phyloP scores from a whole-genome alignment of 2,113 vertebrate genomes.

The Bungarus multicinctus region DNA sequence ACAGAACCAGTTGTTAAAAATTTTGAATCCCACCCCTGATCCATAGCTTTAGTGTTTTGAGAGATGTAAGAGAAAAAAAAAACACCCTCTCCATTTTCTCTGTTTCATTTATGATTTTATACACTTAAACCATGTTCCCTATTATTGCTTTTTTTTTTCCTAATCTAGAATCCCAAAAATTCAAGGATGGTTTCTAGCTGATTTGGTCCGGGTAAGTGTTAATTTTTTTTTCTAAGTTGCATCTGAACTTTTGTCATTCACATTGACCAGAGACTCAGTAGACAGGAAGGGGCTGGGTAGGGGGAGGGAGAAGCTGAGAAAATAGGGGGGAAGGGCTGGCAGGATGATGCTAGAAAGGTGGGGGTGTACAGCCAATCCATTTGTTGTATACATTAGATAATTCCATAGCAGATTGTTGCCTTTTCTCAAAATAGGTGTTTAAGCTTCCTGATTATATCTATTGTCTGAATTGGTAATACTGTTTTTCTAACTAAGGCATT shows the following conservation, averaged over 20 bases:
- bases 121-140: not conserved
- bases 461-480: not conserved
- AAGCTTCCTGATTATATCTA: not conserved
- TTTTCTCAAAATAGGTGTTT: not conserved
- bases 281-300: not conserved
- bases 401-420: not conserved
- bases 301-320: not conserved
- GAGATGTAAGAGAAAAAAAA: not conserved
- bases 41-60: not conserved
- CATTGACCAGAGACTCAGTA: not conserved
- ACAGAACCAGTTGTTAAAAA: too few relatives aligned
- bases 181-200: not conserved
- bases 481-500: too few relatives aligned
- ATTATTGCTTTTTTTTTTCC: not conserved
- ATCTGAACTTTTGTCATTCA: not conserved
- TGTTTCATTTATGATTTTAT: not conserved
- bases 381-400: not conserved
- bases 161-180: not conserved
- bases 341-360: not conserved
- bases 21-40: too few relatives aligned
- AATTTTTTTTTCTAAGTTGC: not conserved
- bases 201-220: not conserved
- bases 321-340: not conserved
- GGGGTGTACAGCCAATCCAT: not conserved
- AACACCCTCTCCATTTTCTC: not conserved